Percentiles rank a stretch among this genome's conserved stretches.
Conservation (phyloP, 2,888 invertebrate species). For the Drosophila stalkeri region DNA sequence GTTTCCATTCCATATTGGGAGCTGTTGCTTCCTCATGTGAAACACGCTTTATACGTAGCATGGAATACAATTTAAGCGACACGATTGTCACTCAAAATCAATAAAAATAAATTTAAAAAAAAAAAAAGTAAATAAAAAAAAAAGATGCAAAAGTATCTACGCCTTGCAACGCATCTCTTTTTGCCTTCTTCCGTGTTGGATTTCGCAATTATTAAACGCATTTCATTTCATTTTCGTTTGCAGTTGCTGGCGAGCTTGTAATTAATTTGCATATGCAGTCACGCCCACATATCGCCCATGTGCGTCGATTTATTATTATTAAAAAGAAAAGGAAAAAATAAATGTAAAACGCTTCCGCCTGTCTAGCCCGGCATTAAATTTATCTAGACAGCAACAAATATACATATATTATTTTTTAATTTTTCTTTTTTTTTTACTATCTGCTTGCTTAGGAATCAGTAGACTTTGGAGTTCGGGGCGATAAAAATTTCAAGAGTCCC, state of each 20-base stretch:
- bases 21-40: slow-evolving; percentile 49
- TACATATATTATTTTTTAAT: background rate
- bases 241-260: slow-evolving; percentile 28
- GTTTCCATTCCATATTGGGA: slow-evolving; percentile 10
- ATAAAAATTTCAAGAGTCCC: slow-evolving; percentile 24
- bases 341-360: slow-evolving; percentile 24
- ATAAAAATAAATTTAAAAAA: slow-evolving; percentile 34
- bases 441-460: background rate
- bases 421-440: background rate
- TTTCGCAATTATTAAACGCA: slow-evolving; percentile 49
- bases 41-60: slow-evolving; percentile 10
- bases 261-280: slow-evolving; percentile 38
- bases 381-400: slow-evolving; percentile 31
- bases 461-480: slow-evolving; percentile 17
- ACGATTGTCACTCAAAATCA: slow-evolving; percentile 42
- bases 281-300: slow-evolving; percentile 16
- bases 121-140: background rate
- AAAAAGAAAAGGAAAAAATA: background rate
- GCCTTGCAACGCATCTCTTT: slow-evolving; percentile 40
- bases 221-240: slow-evolving; percentile 44
- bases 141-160: slow-evolving; percentile 59
- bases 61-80: slow-evolving; percentile 28
- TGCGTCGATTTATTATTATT: slow-evolving; percentile 9
- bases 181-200: slow-evolving; percentile 57
- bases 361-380: slow-evolving; percentile 21